Base-by-base conservation (phyloP, 2,888 invertebrate genomes). In the Noctua pronuba region DNA sequence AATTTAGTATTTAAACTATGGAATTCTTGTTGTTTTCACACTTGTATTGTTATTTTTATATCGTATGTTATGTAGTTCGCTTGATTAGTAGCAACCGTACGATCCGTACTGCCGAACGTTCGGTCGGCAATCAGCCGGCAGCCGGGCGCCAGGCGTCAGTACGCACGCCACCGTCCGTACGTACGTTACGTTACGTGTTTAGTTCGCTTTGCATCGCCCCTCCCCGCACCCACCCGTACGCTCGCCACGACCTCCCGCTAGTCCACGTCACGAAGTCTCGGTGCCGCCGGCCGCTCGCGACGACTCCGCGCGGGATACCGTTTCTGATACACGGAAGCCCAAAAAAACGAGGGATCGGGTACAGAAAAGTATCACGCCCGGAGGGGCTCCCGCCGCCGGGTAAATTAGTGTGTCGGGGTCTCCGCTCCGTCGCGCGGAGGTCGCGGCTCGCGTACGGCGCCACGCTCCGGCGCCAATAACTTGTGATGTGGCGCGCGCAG, bases 191-290 rank as follows among this genome's bases (percentile, higher is more conserved):
- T 86, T 81, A 90, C 90, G 87, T 86, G 89, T 93, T 92, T 93
- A 92, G 92, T 95, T 93, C 83, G 95, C 95, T 95, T 95, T 81
- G 94, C 95, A 93, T 93, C 89, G 89, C 92, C 92, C 92, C 90
- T 83, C 89, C 90, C 91, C 91, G 91, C 93, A 90, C 91, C 82
- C 85, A 73, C 87, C 75, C 91, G 89, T 88, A 91, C 91, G 89
- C 92, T 92, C 93, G 92, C 90, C 81, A 65, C 80, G 79, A 80
- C 84, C 86, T 84, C 84, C 74, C 72, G 70, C 81, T 60, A 69
- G 13, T 68, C 16, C n/a, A 31, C 6, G 62, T 64, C 7, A 21
- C 75, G 80, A 46, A 41, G 16, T 21, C 62, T n/a, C 38, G 66
- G 52, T 31, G 4, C n/a, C 41, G 7, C 46, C 28, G 60, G 41